Base-by-base conservation (phyloP, 1,140 invertebrate genomes). In the Micrasema minimum region DNA sequence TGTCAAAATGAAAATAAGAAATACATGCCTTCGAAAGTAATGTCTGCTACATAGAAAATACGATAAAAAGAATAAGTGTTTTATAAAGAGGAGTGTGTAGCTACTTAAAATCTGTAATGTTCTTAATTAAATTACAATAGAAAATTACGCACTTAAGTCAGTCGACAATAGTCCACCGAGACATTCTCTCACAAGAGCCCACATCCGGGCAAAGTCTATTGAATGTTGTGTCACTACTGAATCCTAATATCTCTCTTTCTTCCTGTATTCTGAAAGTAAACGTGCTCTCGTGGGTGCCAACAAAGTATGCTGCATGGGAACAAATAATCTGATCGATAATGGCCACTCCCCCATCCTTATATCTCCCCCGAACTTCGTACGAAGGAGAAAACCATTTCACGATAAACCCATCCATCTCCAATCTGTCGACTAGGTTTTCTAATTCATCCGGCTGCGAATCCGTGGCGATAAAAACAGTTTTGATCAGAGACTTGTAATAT, bases 271-370 rank as follows among this genome's bases (percentile, higher is more conserved):
- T 87, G 80, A 94, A 97, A 11, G 96, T 93, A 83, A 98, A 99
- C 22, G 97, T 99, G 72, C 97, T 99, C 78, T 96, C 94, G 79
- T 92, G 87, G 0, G 95, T 96, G 26, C 97, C 97, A 72, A 98
- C 90, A 79, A 98, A 97, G 85, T 91, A 90, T 78, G 90, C 88
- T 72, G 94, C 91, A 83, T 93, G 89, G 0, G 96, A 91, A 85
- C 95, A 97, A 74, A 99, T 93, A 76, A 97, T 95, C 85, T 99
- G 97, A 81, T 99, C 97, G 66, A 99, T 91, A 71, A 99, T 96
- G 1, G 97, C 96, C 41, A 95, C 80, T 12, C 93, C 94, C 16
- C 96, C 97, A 82, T 97, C 95, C 80, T 89, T 90, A 65, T 89
- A 90, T 75, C 86, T 80, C 7, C 80, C 76, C n/a, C 26, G 90